Evolutionary conservation across 2,888 invertebrate species (phyloP), one percentile per base, ranked within the genome.

Genomic region (Volucella inflata): DNA sequence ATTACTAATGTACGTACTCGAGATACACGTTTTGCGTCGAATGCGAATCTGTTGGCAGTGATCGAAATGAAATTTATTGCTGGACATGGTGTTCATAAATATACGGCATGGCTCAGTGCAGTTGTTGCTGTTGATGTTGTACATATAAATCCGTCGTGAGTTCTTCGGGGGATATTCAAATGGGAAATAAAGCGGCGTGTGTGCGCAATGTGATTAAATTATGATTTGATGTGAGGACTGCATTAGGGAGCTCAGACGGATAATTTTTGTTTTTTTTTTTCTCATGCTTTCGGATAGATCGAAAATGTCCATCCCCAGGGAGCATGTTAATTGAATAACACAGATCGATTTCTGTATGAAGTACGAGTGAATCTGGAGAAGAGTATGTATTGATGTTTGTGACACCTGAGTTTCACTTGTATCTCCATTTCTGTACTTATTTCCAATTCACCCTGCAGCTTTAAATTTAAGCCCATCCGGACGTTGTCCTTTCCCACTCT

Each of bases 21-120:
- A 30, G 30, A 30, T 30, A 30, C 46, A 64, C 80, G 68, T 57
- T 79, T 62, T 67, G 48, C 57, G 68, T 59, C 12, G 57, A 77
- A 53, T 74, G 59, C 76, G 57, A 81, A 81, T 81, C 85, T 76
- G 72, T 77, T 77, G 76, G 76, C 72, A 76, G 85, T 85, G 85
- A 81, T 81, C 85, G 85, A 85, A 81, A 85, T 85, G 77, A 85
- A 85, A 85, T 85, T 85, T 85, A 85, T 85, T 81, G 77, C 62
- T 51, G 51, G 76, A 85, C 81, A 81, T 46, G 77, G 72, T 81
- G 76, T 81, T 72, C 81, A 85, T 85, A 85, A 85, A 85, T 85
- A 81, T 77, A 68, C 85, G 68, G 72, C 57, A 46, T 67, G 72
- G 72, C 81, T 81, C 85, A 81, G 71, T 53, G 71, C 62, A 16